Conservation (phyloP, 2,888 invertebrate genomes). For the Xanthorhoe spadicearia region DNA sequence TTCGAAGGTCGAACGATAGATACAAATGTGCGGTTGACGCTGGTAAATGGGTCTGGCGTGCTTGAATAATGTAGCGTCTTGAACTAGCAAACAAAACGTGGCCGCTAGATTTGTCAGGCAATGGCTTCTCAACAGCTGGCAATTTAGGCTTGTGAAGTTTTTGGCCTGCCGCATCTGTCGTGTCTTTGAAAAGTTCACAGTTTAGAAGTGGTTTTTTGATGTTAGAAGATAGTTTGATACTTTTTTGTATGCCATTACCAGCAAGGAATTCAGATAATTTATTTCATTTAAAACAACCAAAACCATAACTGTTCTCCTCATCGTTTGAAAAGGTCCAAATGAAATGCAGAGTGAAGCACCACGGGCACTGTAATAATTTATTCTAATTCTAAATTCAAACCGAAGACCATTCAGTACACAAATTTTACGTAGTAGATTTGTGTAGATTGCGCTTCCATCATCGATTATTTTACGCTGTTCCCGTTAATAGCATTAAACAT, state of each 20-base stretch:
- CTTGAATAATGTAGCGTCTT: slow-evolving; percentile 77
- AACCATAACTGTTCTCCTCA: no score
- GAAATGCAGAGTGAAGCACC: no score
- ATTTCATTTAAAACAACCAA: no score
- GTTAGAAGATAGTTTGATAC: neutral
- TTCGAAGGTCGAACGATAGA: slow-evolving; percentile 58
- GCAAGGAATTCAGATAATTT: no score
- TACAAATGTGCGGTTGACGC: slow-evolving; percentile 81
- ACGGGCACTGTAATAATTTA: no score
- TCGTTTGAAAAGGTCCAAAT: no score
- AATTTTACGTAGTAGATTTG: neutral
- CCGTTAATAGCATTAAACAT: slow-evolving; percentile 21
- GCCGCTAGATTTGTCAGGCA: slow-evolving; percentile 75
- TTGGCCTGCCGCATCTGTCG: slow-evolving; percentile 37
- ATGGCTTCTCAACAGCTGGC: slow-evolving; percentile 55
- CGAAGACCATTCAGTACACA: neutral
- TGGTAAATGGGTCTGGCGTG: slow-evolving; percentile 75
- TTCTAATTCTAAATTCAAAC: no score
- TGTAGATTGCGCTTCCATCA: neutral
- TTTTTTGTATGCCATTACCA: no score
- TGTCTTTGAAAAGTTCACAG: neutral
- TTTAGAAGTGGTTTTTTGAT: neutral
- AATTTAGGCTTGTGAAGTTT: slow-evolving; percentile 50
- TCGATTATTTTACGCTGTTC: neutral
- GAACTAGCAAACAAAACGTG: slow-evolving; percentile 76